Evolutionary conservation across 2,113 vertebrate genomes (phyloP).

Genomic region (Brachyhypopomus gauderio): DNA sequence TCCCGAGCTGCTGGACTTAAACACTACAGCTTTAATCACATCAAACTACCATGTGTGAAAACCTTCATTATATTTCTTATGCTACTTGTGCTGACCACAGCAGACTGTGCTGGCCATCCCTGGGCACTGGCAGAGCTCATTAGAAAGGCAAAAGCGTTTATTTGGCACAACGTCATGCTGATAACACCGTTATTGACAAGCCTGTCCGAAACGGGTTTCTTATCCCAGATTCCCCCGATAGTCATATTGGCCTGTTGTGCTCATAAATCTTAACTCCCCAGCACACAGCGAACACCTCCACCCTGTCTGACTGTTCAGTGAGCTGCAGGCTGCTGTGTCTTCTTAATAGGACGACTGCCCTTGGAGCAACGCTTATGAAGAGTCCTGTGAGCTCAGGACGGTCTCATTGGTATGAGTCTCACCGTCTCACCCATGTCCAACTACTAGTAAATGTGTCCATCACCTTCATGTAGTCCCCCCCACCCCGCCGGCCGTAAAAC

Average conservation of each 20-base stretch:
- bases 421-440: conserved; percentile 3
- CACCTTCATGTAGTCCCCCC: conserved; percentile 9
- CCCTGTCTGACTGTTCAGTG: not conserved
- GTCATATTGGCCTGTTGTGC: not conserved
- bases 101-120: not conserved
- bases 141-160: conserved; percentile 1
- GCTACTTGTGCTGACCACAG: conserved; percentile 4
- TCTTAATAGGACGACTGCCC: conserved; percentile 25
- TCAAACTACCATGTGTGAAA: not conserved
- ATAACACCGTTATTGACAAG: conserved; percentile 1
- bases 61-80: not conserved
- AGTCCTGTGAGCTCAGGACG: not conserved
- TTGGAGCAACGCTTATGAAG: conserved; percentile 19
- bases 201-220: conserved; percentile 11
- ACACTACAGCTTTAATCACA: conserved; percentile 12
- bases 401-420: conserved; percentile 36
- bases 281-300: not conserved
- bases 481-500: conserved; percentile 5
- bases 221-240: not conserved
- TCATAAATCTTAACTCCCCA: not conserved
- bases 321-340: not conserved
- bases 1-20: not conserved
- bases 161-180: conserved; percentile 5
- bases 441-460: conserved; percentile 37
- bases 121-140: conserved; percentile 4